Conservation (phyloP, 2,888 invertebrate species). For the Pherbina coryleti region DNA sequence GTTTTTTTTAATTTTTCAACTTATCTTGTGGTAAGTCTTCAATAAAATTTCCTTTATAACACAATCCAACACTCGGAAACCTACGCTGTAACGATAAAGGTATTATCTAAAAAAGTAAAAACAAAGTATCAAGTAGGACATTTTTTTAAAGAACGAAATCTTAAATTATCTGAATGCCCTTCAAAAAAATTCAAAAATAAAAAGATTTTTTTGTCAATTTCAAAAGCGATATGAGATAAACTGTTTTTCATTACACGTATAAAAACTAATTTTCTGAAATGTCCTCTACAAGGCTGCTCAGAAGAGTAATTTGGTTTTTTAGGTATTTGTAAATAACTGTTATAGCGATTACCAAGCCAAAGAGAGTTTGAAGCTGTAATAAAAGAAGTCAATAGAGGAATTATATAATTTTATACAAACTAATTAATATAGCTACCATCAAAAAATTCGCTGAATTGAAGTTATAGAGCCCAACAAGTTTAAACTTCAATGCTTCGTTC, state of each 20-base stretch:
- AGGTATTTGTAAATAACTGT: constrained; percentile 50
- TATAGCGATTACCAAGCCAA: constrained; percentile 46
- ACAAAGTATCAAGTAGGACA: too few species aligned
- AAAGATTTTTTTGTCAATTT: not conserved
- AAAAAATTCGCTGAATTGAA: constrained; percentile 48
- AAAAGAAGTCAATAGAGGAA: not conserved
- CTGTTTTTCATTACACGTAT: not conserved
- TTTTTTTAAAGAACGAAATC: too few species aligned
- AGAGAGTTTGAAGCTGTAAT: constrained; percentile 50
- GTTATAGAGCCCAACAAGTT: constrained; percentile 45
- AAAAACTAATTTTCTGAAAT: not conserved
- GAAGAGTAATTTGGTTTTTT: constrained; percentile 35
- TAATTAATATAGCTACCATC: constrained; percentile 42
- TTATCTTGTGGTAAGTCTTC: too few species aligned
- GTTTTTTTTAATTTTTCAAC: too few species aligned
- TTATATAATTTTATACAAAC: not conserved
- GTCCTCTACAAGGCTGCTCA: not conserved
- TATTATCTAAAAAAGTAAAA: too few species aligned
- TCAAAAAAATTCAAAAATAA: not conserved
- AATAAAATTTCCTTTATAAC: too few species aligned
- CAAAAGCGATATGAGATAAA: not conserved
- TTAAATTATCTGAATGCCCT: too few species aligned
- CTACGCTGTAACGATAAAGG: too few species aligned
- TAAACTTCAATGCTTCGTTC: constrained; percentile 40
- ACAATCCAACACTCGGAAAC: too few species aligned